Evolutionary conservation across 2,797 vertebrate genomes (phyloP), one percentile per base, ranked within the genome.

Genomic region (Mycteria americana): DNA sequence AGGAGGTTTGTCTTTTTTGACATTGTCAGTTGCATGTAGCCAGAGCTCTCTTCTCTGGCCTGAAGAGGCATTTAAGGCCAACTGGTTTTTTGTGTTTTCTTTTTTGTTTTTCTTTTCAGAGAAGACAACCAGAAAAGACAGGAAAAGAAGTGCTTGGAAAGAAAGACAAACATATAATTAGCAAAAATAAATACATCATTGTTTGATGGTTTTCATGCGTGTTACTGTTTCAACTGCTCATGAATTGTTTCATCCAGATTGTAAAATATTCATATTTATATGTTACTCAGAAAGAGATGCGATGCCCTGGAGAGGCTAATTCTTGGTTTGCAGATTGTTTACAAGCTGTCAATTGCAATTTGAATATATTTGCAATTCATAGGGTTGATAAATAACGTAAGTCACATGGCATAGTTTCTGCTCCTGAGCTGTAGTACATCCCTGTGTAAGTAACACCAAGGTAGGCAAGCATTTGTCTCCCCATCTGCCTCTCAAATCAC

Each of bases 361-460:
- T 96, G 94, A 97, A 96, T 96, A 96, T 84, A 97, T 97, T 97
- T 96, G 94, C 92, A 96, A 93, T 95, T 96, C 95, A 96, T 88
- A 65, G 18, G 31, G n/a, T 50, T 93, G 92, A 88, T 96, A 96
- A 95, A 95, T 92, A 96, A 85, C 33, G 2, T 88, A 88, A 96
- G 74, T 96, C 93, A 90, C 83, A 7, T 85, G 88, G 77, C 62
- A 53, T 10, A 30, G 7, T 92, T 92, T 92, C 88, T 94, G 54
- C 56, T 92, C 67, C 83, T 89, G 77, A 90, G 67, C 85, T 92
- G 53, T 13, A 45, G 45, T 62, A 88, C 73, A 48, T 92, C 84
- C 69, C 35, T 83, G 39, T 54, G 33, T 70, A 82, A 93, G 75
- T 78, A 85, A 77, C 72, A 87, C 54, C 67, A 93, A 97, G 92